Evolutionary conservation across 2,797 vertebrate species (phyloP), one percentile per base, ranked within the genome.

Genomic region (Gambusia yucatana): DNA sequence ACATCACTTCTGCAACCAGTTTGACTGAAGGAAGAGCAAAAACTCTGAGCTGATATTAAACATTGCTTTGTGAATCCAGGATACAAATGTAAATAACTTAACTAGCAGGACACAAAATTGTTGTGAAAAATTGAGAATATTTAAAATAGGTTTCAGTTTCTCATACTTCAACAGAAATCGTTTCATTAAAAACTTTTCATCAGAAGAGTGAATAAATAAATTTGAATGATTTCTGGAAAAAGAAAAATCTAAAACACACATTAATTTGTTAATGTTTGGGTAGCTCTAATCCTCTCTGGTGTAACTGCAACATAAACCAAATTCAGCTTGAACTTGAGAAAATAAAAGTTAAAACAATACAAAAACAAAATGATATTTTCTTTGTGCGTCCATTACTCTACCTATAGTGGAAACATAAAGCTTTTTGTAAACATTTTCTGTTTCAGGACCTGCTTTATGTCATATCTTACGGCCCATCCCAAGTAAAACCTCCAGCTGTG

Each of bases 401-500:
- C 46, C 33, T 47, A 10, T 28, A 70, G 25, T 1, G 22, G 79
- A 33, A 59, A 69, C 76, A 30, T 63, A 6, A 55, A 43, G 43
- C 36, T 13, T 55, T 2, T 33, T 52, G 76, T 47, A 67, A 3
- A 63, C 13, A 71, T 59, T 63, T 77, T 2, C 59, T 80, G 7
- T 85, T 77, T 90, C 86, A 99, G 98, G 98, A 99, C 91, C 96
- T 99, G 87, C 96, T 99, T 0, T 99, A 99, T 82, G 98, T 99
- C 67, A 99, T 99, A 89, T 99, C 98, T 2, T 99, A 99, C 74
- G 98, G 98, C 79, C 98, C 98, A 22, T 99, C 98, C 77, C 98
- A 99, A 96, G 98, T 99, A 80, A 99, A 99, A 86, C 97, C 98
- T 82, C 98, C 98, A 47, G 98, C 98, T 6, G 98, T 99, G 75